phyloP scores from a whole-genome alignment of 2,113 vertebrate species.

The Hipposideros armiger region DNA sequence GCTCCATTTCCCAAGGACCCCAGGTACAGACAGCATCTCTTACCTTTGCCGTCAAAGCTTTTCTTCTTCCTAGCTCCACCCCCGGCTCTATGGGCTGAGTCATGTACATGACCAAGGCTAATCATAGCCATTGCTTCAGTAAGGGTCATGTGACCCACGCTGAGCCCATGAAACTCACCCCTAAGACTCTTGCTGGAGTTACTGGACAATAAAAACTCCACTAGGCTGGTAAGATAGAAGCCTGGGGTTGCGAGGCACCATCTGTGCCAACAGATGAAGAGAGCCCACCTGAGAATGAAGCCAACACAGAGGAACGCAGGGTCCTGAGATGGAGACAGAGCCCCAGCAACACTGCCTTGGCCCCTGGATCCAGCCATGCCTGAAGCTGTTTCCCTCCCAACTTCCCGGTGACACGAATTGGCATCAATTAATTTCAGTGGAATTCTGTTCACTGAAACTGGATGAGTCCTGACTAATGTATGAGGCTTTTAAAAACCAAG shows the following conservation, averaged over 20 bases:
- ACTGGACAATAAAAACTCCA: not conserved
- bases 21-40: not conserved
- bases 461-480: not conserved
- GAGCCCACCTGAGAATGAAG: not conserved
- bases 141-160: not conserved
- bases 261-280: not conserved
- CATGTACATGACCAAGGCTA: not conserved
- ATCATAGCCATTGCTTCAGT: not conserved
- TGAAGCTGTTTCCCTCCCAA: not conserved
- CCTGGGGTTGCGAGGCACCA: not conserved
- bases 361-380: conserved; percentile 26
- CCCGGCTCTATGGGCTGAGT: not conserved
- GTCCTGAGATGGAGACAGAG: not conserved
- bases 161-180: not conserved
- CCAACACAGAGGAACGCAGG: not conserved
- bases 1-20: not conserved
- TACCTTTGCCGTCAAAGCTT: not conserved
- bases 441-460: not conserved
- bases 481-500: not conserved
- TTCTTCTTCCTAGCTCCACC: not conserved
- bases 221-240: not conserved
- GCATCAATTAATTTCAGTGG: not conserved
- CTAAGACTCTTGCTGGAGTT: not conserved
- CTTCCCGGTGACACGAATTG: not conserved
- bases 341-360: not conserved